Base-by-base conservation (phyloP, 2,888 invertebrate genomes). In the Phaonia tiefii region DNA sequence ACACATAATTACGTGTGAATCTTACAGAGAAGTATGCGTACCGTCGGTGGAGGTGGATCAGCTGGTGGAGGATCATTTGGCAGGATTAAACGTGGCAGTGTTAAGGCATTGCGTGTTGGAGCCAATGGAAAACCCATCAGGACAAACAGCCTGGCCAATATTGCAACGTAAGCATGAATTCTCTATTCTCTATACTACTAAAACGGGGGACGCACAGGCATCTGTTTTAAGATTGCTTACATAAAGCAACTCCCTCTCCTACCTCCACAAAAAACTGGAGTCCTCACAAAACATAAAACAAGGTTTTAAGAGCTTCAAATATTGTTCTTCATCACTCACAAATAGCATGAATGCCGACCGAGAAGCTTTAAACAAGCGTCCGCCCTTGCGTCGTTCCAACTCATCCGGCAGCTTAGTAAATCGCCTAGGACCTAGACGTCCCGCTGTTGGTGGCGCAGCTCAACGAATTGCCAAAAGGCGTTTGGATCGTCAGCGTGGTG, bases 21-120 rank as follows among this genome's bases (percentile, higher is more conserved):
- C 86, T 91, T 91, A 88, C 90, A 91, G 91, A 91, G 89, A 89
- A 91, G 91, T 87, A 86, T 91, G 87, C 88, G 89, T 85, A 85
- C 88, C 83, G 83, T 83, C 69, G 85, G 84, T 80, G 86, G 73
- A 80, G 84, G 73, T 83, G 8, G 31, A 31, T 31, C 31, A 31
- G 4, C 31, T 5, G 84, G 81, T 83, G 81, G 77, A 83, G 80
- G 86, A 83, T 82, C 75, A 46, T 81, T 51, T 71, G 84, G 83
- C 49, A 85, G 86, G 82, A 82, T 87, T 69, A 86, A 84, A 79
- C 86, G 87, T 66, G 89, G 88, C 81, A 84, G 86, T 73, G 85
- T 86, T 65, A 90, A 88, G 85, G 86, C 91, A 31, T 83, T 90
- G 69, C 90, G 90, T 67, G 83, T 90, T 75, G 89, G 86, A 74